Conservation (phyloP, 2,888 invertebrate species). For the Phasia obesa region DNA sequence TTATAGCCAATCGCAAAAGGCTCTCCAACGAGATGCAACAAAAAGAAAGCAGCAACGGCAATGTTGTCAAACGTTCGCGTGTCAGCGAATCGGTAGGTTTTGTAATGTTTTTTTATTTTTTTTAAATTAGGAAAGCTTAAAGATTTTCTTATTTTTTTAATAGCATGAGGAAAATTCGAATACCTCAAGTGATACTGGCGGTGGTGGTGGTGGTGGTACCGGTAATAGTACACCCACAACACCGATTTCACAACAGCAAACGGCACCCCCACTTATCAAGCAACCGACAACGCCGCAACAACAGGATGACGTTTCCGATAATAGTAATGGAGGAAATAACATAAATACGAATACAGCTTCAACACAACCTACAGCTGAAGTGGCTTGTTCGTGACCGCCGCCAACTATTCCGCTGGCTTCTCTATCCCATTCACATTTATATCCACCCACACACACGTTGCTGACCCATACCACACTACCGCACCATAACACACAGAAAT, state of each 20-base stretch:
- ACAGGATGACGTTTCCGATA: slow-evolving; percentile 56
- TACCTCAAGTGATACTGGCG: slow-evolving; percentile 78
- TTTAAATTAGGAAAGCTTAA: not conserved
- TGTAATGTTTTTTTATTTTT: not conserved
- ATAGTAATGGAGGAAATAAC: slow-evolving; percentile 58
- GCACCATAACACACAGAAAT: slow-evolving; percentile 75
- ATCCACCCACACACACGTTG: slow-evolving; percentile 67
- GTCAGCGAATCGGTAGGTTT: slow-evolving; percentile 80
- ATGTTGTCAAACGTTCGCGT: slow-evolving; percentile 73
- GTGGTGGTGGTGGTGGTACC: slow-evolving; percentile 60
- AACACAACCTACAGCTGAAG: slow-evolving; percentile 78
- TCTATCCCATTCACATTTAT: slow-evolving; percentile 65
- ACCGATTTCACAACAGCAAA: slow-evolving; percentile 76
- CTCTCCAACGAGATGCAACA: slow-evolving; percentile 80
- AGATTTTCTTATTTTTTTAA: slow-evolving; percentile 29
- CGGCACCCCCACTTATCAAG: slow-evolving; percentile 75
- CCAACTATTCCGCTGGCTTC: slow-evolving; percentile 69
- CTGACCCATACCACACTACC: slow-evolving; percentile 64
- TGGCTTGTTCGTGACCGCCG: slow-evolving; percentile 82
- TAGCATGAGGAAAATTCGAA: slow-evolving; percentile 81
- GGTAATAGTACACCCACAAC: slow-evolving; percentile 76
- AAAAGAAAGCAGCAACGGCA: slow-evolving; percentile 72
- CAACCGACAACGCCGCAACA: slow-evolving; percentile 43
- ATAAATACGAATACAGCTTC: slow-evolving; percentile 65
- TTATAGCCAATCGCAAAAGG: slow-evolving; percentile 81